phyloP scores from a whole-genome alignment of 2,113 vertebrate species.

The Syrmaticus mikado region DNA sequence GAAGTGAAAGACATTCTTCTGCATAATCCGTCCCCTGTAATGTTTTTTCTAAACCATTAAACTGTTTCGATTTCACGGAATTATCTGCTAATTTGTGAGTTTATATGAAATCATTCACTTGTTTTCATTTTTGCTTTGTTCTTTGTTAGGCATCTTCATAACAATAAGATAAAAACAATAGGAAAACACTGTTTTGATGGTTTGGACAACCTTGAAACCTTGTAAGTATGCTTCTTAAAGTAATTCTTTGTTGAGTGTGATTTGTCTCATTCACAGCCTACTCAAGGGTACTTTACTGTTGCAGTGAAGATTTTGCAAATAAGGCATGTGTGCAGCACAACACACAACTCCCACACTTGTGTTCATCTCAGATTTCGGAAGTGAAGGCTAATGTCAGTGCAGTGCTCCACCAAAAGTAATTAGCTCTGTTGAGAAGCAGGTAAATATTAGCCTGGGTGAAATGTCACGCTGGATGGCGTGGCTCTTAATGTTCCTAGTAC shows the following conservation, averaged over 20 bases:
- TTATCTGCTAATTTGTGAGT: not conserved
- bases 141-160: conserved; percentile 92
- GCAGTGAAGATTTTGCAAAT: not conserved
- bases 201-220: conserved; percentile 93
- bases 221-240: conserved; percentile 85
- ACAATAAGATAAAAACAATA: conserved; percentile 94
- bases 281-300: not conserved
- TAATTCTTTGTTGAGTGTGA: not conserved
- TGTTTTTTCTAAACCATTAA: not conserved
- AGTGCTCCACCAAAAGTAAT: conserved; percentile 34
- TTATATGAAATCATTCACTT: not conserved
- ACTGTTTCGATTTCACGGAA: not conserved
- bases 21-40: accelerated
- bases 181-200: conserved; percentile 90
- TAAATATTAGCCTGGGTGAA: conserved; percentile 15
- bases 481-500: not conserved
- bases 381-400: not conserved
- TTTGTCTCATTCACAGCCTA: not conserved
- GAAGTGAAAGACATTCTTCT: not conserved
- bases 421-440: not conserved
- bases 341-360: too few species aligned
- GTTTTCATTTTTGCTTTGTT: not conserved
- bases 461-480: not conserved
- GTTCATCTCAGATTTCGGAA: not conserved
- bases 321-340: accelerated